Conservation (phyloP, 2,888 invertebrate genomes). For the Philonicus albiceps region DNA sequence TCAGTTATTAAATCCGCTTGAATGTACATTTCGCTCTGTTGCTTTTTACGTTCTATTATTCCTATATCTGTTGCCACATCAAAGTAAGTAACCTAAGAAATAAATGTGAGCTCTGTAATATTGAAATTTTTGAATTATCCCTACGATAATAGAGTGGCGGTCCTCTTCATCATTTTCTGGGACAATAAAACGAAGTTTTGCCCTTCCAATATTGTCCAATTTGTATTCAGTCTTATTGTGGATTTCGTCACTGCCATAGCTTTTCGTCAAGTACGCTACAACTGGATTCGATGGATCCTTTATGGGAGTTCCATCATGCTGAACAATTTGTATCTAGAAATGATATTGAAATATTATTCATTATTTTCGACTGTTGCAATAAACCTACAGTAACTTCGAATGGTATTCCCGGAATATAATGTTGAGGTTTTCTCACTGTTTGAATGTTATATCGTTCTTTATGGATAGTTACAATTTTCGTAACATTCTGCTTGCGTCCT, state of each 20-base stretch:
- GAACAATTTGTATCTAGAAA: slow-evolving; percentile 71
- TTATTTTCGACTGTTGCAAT: not conserved
- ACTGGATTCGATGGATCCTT: slow-evolving; percentile 69
- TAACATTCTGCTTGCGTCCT: slow-evolving; percentile 80
- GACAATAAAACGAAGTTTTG: slow-evolving; percentile 61
- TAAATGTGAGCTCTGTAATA: not conserved
- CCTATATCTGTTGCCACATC: slow-evolving; percentile 69
- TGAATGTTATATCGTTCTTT: slow-evolving; percentile 80
- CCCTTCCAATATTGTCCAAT: slow-evolving; percentile 56
- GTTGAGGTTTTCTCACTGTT: slow-evolving; percentile 83
- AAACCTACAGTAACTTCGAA: slow-evolving; percentile 64
- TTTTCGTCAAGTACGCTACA: slow-evolving; percentile 58
- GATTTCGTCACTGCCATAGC: slow-evolving; percentile 60
- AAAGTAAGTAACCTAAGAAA: slow-evolving; percentile 75
- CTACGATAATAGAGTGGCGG: slow-evolving; percentile 60
- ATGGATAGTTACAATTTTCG: slow-evolving; percentile 80
- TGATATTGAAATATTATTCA: not conserved
- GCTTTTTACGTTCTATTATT: slow-evolving; percentile 57
- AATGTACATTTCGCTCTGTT: slow-evolving; percentile 56
- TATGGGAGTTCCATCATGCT: slow-evolving; percentile 76
- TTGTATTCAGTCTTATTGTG: slow-evolving; percentile 58
- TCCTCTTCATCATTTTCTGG: slow-evolving; percentile 58
- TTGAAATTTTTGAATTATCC: not conserved
- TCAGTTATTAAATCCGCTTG: slow-evolving; percentile 66
- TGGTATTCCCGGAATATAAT: slow-evolving; percentile 91